Evolutionary conservation across 2,888 invertebrate species (phyloP).

Genomic region (Balanococcus diminutus): DNA sequence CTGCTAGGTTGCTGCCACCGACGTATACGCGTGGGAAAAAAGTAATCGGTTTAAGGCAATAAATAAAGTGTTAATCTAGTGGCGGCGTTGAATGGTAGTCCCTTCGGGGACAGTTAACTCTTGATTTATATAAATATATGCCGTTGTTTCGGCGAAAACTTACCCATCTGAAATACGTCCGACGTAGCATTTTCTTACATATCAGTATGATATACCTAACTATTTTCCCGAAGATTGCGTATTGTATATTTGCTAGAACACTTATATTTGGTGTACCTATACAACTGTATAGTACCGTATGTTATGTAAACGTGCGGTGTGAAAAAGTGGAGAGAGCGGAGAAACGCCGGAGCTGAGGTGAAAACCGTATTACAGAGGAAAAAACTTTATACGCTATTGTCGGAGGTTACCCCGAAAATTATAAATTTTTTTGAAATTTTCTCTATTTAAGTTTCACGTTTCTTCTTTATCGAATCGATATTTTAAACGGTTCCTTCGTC

Average conservation of each 20-base stretch:
- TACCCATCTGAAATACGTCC: conserved; percentile 32
- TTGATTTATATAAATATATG: conserved; percentile 53
- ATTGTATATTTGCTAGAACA: neutral
- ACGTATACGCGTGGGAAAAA: conserved; percentile 42
- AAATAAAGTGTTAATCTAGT: conserved; percentile 54
- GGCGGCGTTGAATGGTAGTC: conserved; percentile 54
- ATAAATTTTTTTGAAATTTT: conserved; percentile 27
- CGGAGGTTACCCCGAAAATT: conserved; percentile 21
- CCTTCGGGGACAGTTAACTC: conserved; percentile 55
- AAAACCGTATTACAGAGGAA: neutral
- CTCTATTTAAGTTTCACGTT: conserved; percentile 19
- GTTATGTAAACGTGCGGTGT: neutral
- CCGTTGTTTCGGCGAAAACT: conserved; percentile 31
- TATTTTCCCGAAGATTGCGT: conserved; percentile 39
- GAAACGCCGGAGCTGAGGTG: neutral
- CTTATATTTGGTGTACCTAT: neutral
- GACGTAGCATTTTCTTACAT: conserved; percentile 40
- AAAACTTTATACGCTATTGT: conserved; percentile 5
- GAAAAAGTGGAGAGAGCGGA: neutral
- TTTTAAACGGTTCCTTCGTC: conserved; percentile 1
- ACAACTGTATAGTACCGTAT: neutral
- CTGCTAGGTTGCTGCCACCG: neutral
- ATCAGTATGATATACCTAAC: conserved; percentile 40
- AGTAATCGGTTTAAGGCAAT: conserved; percentile 53
- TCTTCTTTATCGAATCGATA: neutral